Conservation (phyloP, 2,113 vertebrate genomes). For the Eira barbara region DNA sequence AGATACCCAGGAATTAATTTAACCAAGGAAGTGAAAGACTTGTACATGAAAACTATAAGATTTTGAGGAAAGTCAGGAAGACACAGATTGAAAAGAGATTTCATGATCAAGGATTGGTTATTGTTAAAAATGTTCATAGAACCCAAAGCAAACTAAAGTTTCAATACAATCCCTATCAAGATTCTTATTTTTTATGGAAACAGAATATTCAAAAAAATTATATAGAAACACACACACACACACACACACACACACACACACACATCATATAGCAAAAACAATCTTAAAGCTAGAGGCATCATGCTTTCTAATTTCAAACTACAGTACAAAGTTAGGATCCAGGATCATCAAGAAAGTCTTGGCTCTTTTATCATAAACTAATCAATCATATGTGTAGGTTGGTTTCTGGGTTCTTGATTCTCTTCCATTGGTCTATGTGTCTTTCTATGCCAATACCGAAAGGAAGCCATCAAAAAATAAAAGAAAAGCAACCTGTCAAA, state of each 20-base stretch:
- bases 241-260: not conserved
- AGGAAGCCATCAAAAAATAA: not conserved
- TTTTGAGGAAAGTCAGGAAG: not conserved
- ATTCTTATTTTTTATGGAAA: not conserved
- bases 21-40: not conserved
- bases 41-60: not conserved
- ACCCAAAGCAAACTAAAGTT: not conserved
- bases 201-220: not conserved
- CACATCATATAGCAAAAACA: not conserved
- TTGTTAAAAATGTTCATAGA: not conserved
- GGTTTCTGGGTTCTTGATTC: not conserved
- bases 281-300: not conserved
- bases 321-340: not conserved
- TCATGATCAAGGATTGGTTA: not conserved
- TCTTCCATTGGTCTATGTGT: not conserved
- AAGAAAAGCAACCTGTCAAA: not conserved
- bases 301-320: not conserved
- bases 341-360: not conserved
- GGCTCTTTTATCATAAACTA: not conserved
- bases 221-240: not conserved
- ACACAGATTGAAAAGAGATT: not conserved
- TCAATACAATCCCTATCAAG: not conserved
- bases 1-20: not conserved
- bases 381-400: not conserved
- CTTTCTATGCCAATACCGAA: not conserved